Base-by-base conservation (phyloP, 2,888 invertebrate species). In the Agapetus fuscipes region DNA sequence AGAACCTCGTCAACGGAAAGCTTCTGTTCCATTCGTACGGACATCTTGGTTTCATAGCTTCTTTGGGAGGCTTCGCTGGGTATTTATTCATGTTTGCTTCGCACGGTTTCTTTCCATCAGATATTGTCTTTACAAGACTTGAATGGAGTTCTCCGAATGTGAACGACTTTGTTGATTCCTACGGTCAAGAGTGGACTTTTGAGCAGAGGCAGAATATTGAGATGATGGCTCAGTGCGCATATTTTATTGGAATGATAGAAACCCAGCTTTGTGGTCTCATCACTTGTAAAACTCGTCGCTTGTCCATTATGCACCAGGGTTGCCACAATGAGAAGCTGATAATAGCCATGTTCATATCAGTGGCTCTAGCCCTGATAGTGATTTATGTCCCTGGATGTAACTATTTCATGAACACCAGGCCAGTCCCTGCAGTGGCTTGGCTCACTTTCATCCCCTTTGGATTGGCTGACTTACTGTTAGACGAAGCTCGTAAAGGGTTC, bases 11-110 rank as follows among this genome's bases (percentile, higher is more conserved):
- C 1, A 73, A 64, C 47, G 56, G 56, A 41, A 66, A 70, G 35
- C 60, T 90, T 49, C 79, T 90, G 51, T 80, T 76, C 52, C 80
- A 88, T 73, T 78, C 88, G 1, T 89, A 89, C 58, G 83, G 83
- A 46, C 88, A 90, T 65, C 80, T 90, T 48, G 90, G 89, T 35
- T 68, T 89, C 59, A 84, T 90, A 50, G 89, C 90, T 62, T 82
- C 86, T 13, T 78, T 78, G 28, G 83, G 80, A 27, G 86, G 83
- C 6, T 83, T 89, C 66, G 82, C 78, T 56, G 70, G 79, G 2
- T 90, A 88, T 58, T 83, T 85, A 54, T 72, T 83, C 36, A 77
- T 87, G 41, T 80, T 83, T 74, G 84, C 83, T 2, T 76, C 80
- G 52, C 76, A 80, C 49, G 89, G 89, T 1, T 90, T 89, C 62